phyloP scores from a whole-genome alignment of 2,797 vertebrate species.

The Strix occidentalis region DNA sequence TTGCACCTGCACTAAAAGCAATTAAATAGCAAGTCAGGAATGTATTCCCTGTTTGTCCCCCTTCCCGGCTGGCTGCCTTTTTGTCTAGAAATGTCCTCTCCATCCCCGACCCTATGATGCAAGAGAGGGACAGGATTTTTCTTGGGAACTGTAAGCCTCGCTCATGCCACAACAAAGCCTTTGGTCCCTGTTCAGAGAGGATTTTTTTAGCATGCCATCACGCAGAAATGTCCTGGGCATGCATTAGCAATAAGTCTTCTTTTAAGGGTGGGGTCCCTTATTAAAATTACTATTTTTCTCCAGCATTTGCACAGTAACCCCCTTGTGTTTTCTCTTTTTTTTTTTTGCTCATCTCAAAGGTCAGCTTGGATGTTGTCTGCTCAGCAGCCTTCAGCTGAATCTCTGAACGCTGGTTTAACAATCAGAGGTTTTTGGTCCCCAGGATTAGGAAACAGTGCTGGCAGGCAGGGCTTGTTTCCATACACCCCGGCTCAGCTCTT shows the following conservation, averaged over 20 bases:
- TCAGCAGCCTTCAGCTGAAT: constrained; percentile 25
- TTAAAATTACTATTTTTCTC: constrained; percentile 42
- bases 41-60: constrained; percentile 21
- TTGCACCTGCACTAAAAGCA: constrained; percentile 28
- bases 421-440: constrained; percentile 29
- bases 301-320: background rate
- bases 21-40: constrained; percentile 42
- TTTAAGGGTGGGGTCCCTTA: constrained; percentile 46
- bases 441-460: constrained; percentile 41
- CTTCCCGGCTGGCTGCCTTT: background rate
- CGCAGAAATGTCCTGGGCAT: constrained; percentile 29
- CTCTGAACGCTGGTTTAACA: background rate
- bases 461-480: constrained; percentile 41
- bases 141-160: background rate
- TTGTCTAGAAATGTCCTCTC: constrained; percentile 42
- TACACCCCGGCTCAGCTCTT: background rate
- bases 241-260: constrained; percentile 19
- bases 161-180: constrained; percentile 41
- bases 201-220: constrained; percentile 59
- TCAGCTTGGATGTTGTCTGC: constrained; percentile 47
- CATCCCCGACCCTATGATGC: background rate
- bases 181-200: constrained; percentile 8
- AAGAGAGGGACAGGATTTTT: constrained; percentile 43
- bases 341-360: constrained; percentile 10
- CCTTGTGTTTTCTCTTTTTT: constrained; percentile 36